Conservation (phyloP, 2,113 vertebrate genomes). For the Sphyrna mokarran region DNA sequence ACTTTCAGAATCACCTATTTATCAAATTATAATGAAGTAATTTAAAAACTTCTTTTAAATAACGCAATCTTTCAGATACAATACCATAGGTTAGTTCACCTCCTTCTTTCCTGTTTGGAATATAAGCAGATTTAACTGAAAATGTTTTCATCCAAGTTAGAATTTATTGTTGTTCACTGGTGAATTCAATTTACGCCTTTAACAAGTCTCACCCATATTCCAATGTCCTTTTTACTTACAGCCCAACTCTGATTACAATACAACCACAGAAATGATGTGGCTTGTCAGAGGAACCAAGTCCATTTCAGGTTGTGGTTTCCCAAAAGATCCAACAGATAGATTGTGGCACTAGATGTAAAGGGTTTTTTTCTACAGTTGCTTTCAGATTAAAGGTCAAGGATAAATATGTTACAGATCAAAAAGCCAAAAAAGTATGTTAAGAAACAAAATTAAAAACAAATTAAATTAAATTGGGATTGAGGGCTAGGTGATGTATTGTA, state of each 20-base stretch:
- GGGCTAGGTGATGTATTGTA: no score
- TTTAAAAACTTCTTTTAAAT: not conserved
- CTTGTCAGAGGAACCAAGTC: no score
- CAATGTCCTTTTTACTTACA: not conserved
- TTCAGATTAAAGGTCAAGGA: no score
- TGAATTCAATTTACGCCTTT: not conserved
- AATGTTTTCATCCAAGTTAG: not conserved
- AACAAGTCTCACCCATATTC: not conserved
- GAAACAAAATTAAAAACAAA: no score
- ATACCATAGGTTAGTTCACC: not conserved
- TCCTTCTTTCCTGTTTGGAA: not conserved
- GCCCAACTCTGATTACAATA: not conserved
- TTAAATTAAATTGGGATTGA: no score
- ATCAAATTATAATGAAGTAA: not conserved
- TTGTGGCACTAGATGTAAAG: no score
- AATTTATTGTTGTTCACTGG: not conserved
- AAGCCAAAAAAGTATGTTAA: no score
- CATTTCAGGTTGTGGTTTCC: no score
- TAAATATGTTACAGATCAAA: no score
- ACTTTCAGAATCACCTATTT: not conserved
- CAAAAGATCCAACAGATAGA: no score
- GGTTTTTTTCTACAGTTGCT: no score
- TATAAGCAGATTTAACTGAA: not conserved
- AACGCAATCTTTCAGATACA: not conserved
- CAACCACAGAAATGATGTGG: not conserved